Evolutionary conservation across 2,888 invertebrate genomes (phyloP).

Genomic region (Drosophila lacicola): DNA sequence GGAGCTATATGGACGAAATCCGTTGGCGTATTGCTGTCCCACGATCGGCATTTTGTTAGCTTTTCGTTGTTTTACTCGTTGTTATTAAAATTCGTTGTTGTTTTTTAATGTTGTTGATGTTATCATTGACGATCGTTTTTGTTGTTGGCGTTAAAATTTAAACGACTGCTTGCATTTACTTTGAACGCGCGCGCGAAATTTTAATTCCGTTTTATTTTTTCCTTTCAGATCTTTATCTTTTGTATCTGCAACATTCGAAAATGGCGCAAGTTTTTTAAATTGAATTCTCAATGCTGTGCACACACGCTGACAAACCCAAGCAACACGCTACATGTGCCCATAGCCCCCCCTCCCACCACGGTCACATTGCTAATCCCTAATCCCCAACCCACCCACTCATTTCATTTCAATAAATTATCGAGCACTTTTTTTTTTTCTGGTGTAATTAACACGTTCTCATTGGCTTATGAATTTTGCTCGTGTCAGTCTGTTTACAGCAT

Average conservation of each 20-base stretch:
- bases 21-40: constrained; percentile 81
- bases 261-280: constrained; percentile 35
- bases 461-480: constrained; percentile 52
- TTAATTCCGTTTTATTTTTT: constrained; percentile 54
- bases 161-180: constrained; percentile 70
- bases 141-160: constrained; percentile 71
- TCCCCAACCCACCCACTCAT: constrained; percentile 15
- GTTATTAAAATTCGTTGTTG: constrained; percentile 40
- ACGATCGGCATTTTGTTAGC: constrained; percentile 83
- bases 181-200: constrained; percentile 68
- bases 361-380: neutral
- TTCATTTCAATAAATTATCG: constrained; percentile 63
- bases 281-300: constrained; percentile 75
- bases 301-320: constrained; percentile 49
- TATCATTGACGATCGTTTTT: constrained; percentile 32
- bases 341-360: neutral
- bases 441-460: constrained; percentile 76
- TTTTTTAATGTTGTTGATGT: constrained; percentile 3
- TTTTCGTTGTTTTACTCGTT: constrained; percentile 47
- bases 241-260: constrained; percentile 52
- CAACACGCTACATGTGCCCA: constrained; percentile 6
- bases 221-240: constrained; percentile 38
- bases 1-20: constrained; percentile 84
- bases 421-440: constrained; percentile 19
- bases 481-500: constrained; percentile 21